Evolutionary conservation across 2,113 vertebrate genomes (phyloP).

Genomic region (Microcebus lehilahytsara): DNA sequence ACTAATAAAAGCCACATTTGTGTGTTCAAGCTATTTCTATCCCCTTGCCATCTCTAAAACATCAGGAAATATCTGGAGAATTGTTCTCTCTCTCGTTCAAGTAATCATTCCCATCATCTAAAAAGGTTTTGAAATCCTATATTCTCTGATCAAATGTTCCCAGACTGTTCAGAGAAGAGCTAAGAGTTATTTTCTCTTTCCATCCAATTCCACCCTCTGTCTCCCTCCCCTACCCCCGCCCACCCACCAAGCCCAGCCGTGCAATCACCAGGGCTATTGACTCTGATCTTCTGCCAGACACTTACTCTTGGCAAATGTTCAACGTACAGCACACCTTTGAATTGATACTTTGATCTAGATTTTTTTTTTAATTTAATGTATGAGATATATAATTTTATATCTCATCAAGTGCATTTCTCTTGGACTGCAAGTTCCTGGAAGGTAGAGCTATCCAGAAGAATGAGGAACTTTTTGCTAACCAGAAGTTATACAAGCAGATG

Average conservation of each 20-base stretch:
- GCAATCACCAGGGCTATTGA: background rate
- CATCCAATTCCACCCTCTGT: background rate
- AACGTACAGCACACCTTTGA: background rate
- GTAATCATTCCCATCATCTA: background rate
- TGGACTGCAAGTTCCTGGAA: conserved; percentile 7
- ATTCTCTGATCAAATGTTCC: background rate
- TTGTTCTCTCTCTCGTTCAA: background rate
- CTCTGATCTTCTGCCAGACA: background rate
- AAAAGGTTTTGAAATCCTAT: background rate
- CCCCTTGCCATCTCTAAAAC: background rate
- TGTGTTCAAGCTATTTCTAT: background rate
- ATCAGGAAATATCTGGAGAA: background rate
- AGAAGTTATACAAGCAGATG: background rate
- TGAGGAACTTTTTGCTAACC: background rate
- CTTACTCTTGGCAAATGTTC: background rate
- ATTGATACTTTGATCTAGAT: background rate
- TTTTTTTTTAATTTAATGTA: background rate
- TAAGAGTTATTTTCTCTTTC: background rate
- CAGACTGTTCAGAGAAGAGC: conserved; percentile 9
- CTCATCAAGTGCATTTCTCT: background rate
- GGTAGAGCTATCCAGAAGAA: background rate
- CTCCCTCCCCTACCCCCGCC: background rate
- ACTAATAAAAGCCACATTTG: conserved; percentile 2
- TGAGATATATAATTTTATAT: background rate
- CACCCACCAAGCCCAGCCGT: background rate